Percentiles rank a stretch among this genome's conserved stretches.
These are phyloP conservation scores for Bibio marci DNA, from an alignment of 2,888 invertebrate genomes.

Conservation along the genomic window DNA sequence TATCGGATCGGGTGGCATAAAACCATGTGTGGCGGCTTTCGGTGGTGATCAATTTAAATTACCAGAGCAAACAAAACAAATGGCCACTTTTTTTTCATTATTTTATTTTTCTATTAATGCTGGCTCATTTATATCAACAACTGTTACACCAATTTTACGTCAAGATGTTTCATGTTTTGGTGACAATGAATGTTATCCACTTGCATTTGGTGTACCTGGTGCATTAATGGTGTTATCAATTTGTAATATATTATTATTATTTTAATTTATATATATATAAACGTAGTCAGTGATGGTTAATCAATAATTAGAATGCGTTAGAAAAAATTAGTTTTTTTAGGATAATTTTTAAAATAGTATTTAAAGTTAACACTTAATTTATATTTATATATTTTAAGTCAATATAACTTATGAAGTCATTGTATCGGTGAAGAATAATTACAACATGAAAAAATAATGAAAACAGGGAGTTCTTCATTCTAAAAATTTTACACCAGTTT, in stretches of 20 bases:
- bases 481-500: no score
- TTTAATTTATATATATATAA: no score
- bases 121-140: slow-evolving; percentile 76
- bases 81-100: slow-evolving; percentile 77
- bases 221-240: slow-evolving; percentile 61
- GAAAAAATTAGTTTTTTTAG: no score
- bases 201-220: slow-evolving; percentile 83
- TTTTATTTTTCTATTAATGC: slow-evolving; percentile 91
- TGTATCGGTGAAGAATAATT: no score
- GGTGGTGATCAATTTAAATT: slow-evolving; percentile 86
- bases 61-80: slow-evolving; percentile 59
- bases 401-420: no score
- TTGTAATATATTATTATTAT: slow-evolving; percentile 24
- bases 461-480: no score
- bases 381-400: no score
- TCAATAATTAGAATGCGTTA: no score
- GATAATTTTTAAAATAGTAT: no score
- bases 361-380: no score
- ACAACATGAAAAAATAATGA: no score
- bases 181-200: slow-evolving; percentile 57
- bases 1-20: slow-evolving; percentile 86
- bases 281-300: no score
- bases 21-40: slow-evolving; percentile 89
- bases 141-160: slow-evolving; percentile 73
- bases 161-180: slow-evolving; percentile 63